phyloP scores from a whole-genome alignment of 2,888 invertebrate genomes.

The Troides oblongomaculatus region DNA sequence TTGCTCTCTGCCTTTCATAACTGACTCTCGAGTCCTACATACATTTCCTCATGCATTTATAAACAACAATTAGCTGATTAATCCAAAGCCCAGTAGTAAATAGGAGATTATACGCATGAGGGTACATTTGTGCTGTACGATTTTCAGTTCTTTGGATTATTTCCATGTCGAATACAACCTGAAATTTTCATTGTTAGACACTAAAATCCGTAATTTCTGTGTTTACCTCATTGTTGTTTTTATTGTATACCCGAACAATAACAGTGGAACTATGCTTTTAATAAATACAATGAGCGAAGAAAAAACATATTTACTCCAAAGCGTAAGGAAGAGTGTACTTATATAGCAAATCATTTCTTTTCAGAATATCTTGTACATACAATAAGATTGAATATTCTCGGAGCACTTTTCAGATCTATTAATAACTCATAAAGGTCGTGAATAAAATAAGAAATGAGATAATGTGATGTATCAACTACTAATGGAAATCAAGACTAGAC shows the following conservation, averaged over 20 bases:
- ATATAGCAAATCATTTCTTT: too few species aligned
- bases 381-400: too few species aligned
- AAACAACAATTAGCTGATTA: slow-evolving; percentile 19
- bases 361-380: too few species aligned
- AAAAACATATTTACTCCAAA: neutral
- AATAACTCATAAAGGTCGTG: too few species aligned
- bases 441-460: too few species aligned
- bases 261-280: neutral
- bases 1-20: too few species aligned
- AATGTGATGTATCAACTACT: too few species aligned
- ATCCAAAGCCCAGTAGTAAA: slow-evolving; percentile 6
- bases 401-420: too few species aligned
- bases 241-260: neutral
- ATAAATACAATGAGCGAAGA: neutral
- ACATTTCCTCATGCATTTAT: slow-evolving; percentile 14
- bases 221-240: slow-evolving; percentile 2
- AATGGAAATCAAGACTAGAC: too few species aligned
- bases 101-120: slow-evolving; percentile 2
- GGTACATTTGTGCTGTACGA: neutral
- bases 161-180: neutral
- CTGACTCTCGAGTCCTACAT: neutral
- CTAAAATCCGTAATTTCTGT: neutral
- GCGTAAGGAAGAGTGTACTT: too few species aligned
- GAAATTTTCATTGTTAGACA: neutral
- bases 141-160: neutral